Percentiles rank a stretch among this genome's conserved stretches.
These are phyloP conservation scores for Brotogeris chrysoptera DNA, from an alignment of 2,797 vertebrate species.

Conservation along the genomic window DNA sequence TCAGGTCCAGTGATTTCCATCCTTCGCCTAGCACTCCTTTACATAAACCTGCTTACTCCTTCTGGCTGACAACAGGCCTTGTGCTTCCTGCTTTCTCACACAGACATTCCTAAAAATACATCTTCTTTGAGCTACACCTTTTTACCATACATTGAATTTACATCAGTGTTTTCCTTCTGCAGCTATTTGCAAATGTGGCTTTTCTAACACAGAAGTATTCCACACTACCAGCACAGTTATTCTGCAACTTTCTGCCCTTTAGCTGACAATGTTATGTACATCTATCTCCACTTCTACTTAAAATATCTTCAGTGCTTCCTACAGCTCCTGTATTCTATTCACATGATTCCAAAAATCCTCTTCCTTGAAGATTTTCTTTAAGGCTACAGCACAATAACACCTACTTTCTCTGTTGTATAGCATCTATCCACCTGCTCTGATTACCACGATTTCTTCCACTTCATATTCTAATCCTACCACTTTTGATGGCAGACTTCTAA, in stretches of 20 bases:
- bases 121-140: not conserved
- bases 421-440: not conserved
- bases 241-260: not conserved
- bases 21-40: not conserved
- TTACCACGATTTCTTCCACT: not conserved
- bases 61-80: not conserved
- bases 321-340: not conserved
- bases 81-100: not conserved
- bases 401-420: accelerated
- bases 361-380: not conserved
- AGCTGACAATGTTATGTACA: not conserved
- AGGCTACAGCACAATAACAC: not conserved
- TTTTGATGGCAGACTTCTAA: not conserved
- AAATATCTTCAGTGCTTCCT: not conserved
- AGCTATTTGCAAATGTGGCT: not conserved
- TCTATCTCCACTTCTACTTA: not conserved
- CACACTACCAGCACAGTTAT: not conserved
- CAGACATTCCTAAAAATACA: not conserved
- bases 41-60: not conserved
- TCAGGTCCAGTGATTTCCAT: not conserved
- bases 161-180: not conserved
- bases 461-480: not conserved
- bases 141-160: not conserved
- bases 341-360: not conserved
- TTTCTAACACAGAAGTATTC: not conserved